Evolutionary conservation across 2,797 vertebrate species (phyloP), one percentile per base, ranked within the genome.

Genomic region (Meriones psammophilus): DNA sequence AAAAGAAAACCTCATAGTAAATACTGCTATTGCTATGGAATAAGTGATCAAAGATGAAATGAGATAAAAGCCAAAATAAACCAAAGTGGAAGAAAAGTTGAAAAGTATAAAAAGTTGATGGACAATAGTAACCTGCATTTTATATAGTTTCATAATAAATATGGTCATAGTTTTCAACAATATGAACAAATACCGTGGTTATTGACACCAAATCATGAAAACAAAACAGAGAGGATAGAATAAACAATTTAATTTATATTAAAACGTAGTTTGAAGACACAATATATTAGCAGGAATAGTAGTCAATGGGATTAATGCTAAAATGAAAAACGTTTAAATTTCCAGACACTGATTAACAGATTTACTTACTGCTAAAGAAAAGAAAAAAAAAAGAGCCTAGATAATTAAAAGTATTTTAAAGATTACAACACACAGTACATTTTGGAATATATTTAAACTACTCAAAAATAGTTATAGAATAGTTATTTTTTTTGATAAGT

Each of bases 401-500:
- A 50, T 91, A 73, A 8, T 84, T 79, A 62, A 1, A 89, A 54
- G 79, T 91, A 88, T 74, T 54, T 91, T 7, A 83, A 54, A 87
- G 18, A 78, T 54, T 88, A 3, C 10, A 39, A 8, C 9, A 58
- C 12, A 54, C 76, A 22, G 66, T 84, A 22, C 3, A 64, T 69
- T 77, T 85, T 8, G 92, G 85, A 73, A 84, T 71, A 54, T 71
- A 58, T 69, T 20, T 84, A 73, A 88, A 20, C 3, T n/a, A 80
- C 3, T 33, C 50, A 50, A 50, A 58, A 54, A 73, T 56, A 80
- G 12, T 81, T 93, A 62, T 88, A 74, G 36, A 20, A 2, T 39
- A 81, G 6, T 69, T 81, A 56, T 88, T 88, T 50, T 36, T 26
- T 69, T 91, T 50, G 79, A 88, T 89, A 62, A 92, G 68, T 54